These are phyloP conservation scores for Glyphotaelius pellucidus DNA, from an alignment of 2,888 invertebrate genomes.

Conservation along the genomic window DNA sequence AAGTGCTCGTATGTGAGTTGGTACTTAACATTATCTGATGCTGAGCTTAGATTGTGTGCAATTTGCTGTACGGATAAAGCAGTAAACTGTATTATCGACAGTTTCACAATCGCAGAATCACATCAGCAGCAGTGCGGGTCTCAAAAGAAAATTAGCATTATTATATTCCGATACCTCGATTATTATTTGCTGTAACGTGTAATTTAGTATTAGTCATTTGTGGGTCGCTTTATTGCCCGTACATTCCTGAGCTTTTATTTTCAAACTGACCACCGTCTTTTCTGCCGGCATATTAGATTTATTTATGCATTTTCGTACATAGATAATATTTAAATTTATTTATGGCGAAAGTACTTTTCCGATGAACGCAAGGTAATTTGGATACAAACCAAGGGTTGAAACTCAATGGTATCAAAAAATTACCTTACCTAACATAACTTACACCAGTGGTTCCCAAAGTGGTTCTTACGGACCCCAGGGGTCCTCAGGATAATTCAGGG, in stretches of 20 bases:
- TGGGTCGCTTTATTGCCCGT: constrained; percentile 32
- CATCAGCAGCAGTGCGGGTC: neutral
- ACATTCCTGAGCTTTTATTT: constrained; percentile 25
- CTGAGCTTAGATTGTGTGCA: neutral
- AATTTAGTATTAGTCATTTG: constrained; percentile 40
- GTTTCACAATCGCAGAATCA: constrained; percentile 31
- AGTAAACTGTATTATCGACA: constrained; percentile 19
- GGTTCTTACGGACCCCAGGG: too few species aligned
- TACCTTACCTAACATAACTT: too few species aligned
- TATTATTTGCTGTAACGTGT: constrained; percentile 34
- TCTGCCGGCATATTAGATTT: neutral
- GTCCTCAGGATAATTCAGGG: too few species aligned
- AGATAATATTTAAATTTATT: neutral
- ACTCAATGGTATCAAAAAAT: too few species aligned
- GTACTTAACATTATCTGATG: neutral
- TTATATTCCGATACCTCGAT: constrained; percentile 35
- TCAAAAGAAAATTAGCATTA: constrained; percentile 30
- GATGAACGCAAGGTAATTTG: neutral
- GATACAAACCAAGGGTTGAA: neutral
- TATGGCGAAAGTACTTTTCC: neutral
- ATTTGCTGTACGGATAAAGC: neutral
- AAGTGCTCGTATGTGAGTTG: neutral
- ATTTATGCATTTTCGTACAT: neutral
- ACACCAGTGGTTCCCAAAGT: too few species aligned
- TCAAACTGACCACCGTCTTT: neutral